phyloP scores from a whole-genome alignment of 2,113 vertebrate genomes.

The Emydura subglobosa region DNA sequence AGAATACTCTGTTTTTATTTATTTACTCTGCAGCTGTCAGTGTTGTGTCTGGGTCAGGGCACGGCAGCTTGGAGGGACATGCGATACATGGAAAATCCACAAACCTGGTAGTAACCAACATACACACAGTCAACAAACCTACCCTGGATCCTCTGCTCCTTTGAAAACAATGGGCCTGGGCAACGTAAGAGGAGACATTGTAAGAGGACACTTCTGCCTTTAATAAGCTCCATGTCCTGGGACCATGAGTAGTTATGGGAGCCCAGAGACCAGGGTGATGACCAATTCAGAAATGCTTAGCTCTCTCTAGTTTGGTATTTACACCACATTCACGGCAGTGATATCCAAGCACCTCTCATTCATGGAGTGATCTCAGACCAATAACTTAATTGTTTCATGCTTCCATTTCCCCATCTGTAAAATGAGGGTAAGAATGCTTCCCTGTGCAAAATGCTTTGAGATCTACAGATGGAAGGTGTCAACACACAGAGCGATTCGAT shows the following conservation, averaged over 20 bases:
- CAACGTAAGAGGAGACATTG: conserved; percentile 40
- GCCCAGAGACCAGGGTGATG: background rate
- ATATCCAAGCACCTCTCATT: background rate
- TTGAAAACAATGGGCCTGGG: conserved; percentile 46
- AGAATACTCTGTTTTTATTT: conserved; percentile 93
- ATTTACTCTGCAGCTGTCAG: conserved; percentile 91
- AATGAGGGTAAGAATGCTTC: background rate
- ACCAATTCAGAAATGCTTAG: background rate
- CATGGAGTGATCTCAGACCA: background rate
- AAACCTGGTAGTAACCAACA: conserved; percentile 85
- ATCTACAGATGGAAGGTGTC: background rate
- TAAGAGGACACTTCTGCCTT: background rate
- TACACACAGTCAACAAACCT: conserved; percentile 79
- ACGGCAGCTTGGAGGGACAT: conserved; percentile 78
- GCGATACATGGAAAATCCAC: conserved; percentile 83
- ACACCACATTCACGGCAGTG: background rate
- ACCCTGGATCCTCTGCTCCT: conserved; percentile 57
- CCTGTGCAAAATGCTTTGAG: background rate
- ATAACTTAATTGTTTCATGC: background rate
- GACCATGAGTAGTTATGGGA: background rate
- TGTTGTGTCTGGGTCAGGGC: conserved; percentile 95
- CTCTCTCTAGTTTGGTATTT: accelerated
- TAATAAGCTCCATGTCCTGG: background rate
- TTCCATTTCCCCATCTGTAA: background rate
- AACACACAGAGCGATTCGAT: background rate